Percentiles rank a stretch among this genome's conserved stretches.
phyloP scores from a whole-genome alignment of 2,888 invertebrate genomes.

The Sericinus montela region DNA sequence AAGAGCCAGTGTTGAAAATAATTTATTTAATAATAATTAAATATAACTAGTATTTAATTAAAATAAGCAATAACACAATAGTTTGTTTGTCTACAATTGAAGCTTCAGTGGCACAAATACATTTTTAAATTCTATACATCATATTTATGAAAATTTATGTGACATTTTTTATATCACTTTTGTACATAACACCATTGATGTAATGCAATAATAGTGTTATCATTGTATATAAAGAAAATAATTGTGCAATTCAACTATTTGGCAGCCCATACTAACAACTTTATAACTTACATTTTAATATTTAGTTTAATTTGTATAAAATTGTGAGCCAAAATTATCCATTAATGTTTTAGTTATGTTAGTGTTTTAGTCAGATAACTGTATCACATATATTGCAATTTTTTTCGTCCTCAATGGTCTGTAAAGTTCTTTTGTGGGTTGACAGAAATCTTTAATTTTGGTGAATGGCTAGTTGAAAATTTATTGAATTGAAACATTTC shows the following conservation, averaged over 20 bases:
- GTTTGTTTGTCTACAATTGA: conserved; percentile 1
- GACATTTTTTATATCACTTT: not conserved
- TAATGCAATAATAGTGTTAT: not conserved
- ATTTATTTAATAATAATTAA: conserved; percentile 8
- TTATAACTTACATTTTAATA: no score
- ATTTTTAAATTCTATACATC: not conserved
- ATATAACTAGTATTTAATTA: not conserved
- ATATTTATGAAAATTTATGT: not conserved
- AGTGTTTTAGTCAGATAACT: no score
- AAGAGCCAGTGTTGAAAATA: conserved; percentile 9
- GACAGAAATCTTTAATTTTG: no score
- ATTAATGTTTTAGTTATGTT: no score
- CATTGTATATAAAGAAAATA: not conserved
- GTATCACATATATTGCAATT: no score
- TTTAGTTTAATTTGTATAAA: no score
- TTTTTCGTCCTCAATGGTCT: no score
- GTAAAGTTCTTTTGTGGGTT: no score
- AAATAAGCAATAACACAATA: not conserved
- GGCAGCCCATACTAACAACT: not conserved
- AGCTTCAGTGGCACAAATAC: not conserved
- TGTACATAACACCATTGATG: not conserved
- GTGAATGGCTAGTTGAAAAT: no score
- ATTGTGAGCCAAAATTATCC: no score
- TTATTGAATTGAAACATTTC: no score
- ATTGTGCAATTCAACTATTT: not conserved